Base-by-base conservation (phyloP, 2,888 invertebrate species). In the Spicauda simplicius region DNA sequence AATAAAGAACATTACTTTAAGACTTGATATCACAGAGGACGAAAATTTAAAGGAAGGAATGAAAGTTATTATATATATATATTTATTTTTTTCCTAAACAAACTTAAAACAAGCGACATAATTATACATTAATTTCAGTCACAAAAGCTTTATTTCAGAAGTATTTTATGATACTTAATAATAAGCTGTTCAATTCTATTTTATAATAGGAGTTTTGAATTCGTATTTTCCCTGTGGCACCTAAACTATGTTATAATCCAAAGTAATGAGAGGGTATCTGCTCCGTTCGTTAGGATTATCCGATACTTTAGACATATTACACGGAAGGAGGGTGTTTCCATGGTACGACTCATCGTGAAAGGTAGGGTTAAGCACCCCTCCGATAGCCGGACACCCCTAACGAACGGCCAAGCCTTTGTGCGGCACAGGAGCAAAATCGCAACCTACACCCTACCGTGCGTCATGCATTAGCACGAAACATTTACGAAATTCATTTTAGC, bases 301-400 rank as follows among this genome's bases (percentile, higher is more conserved):
- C 65, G 58, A 65, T 59, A 65, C 58, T 65, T 54, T 53, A 53
- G 53, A 59, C 45, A 53, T 54, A 65, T 65, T 59, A 57, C 53
- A 54, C 65, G 58, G 14, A 53, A 59, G 20, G 53, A 58, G 59
- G 58, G 59, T 64, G 64, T 64, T 52, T 58, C 56, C 52, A 64
- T 52, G 52, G 58, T 37, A 37, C n/a, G 50, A 37, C 52, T 65
- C 64, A 55, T 33, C 41, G 58, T 65, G 45, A 65, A 50, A 65
- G 52, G 64, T 65, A 65, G 64, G 64, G 64, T 65, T 65, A 59
- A 65, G 58, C 58, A 19, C 64, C 64, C 64, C 58, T 52, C 8
- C 18, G 45, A 53, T 53, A 16, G 53, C 53, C 58, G 58, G 30
- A 65, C 64, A 62, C 64, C 64, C 59, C 58, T 65, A 65, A 65